These are phyloP conservation scores for Drymonia ruficornis DNA, from an alignment of 2,888 invertebrate genomes.

Conservation along the genomic window DNA sequence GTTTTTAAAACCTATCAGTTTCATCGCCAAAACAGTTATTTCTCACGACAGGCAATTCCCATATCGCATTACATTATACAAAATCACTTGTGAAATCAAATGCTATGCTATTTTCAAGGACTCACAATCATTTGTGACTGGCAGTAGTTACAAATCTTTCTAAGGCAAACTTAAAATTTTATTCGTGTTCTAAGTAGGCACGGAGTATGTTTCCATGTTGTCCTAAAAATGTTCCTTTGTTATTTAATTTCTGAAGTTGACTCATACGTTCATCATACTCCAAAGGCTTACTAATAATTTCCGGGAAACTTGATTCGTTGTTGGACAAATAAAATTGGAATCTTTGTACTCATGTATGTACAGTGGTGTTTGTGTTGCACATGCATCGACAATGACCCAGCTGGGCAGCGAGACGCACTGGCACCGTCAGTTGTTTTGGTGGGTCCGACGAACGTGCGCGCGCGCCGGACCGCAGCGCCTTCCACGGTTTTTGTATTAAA, in stretches of 20 bases:
- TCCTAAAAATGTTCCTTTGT: slow-evolving; percentile 1
- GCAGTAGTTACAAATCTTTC: no score
- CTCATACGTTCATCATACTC: slow-evolving; percentile 18
- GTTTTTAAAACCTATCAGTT: slow-evolving; percentile 44
- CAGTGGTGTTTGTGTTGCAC: slow-evolving; percentile 32
- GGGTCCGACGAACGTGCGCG: slow-evolving; percentile 61
- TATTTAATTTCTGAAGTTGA: slow-evolving; percentile 11
- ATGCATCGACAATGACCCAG: slow-evolving; percentile 64
- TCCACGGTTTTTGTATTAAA: slow-evolving; percentile 30
- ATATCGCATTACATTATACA: slow-evolving; percentile 31
- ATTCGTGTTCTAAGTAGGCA: neutral
- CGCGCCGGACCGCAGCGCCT: slow-evolving; percentile 45
- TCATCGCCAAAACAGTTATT: slow-evolving; percentile 37
- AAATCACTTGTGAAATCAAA: slow-evolving; percentile 5
- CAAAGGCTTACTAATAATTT: slow-evolving; percentile 26
- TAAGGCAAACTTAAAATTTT: no score
- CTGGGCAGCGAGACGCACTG: slow-evolving; percentile 67
- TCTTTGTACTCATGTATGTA: slow-evolving; percentile 28
- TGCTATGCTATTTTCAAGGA: no score
- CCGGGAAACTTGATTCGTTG: slow-evolving; percentile 27
- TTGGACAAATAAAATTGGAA: slow-evolving; percentile 31
- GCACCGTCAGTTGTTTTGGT: slow-evolving; percentile 79
- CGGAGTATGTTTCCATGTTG: no score
- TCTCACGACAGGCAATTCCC: slow-evolving; percentile 48
- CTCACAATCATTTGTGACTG: no score